phyloP scores from a whole-genome alignment of 2,888 invertebrate genomes.

The Dolomedes plantarius region DNA sequence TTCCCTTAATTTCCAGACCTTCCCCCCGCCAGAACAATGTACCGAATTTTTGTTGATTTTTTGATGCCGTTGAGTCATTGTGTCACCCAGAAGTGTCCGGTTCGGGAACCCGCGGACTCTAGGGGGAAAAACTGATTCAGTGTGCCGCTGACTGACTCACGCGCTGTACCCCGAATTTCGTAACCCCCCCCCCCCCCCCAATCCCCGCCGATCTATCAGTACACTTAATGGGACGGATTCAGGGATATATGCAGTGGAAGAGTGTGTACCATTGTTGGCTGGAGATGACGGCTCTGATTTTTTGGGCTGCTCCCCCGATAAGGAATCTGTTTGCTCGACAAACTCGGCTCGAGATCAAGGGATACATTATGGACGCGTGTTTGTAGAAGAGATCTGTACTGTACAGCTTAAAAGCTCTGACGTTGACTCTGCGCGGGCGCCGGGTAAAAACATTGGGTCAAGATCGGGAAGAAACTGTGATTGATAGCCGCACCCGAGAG shows the following conservation, averaged over 20 bases:
- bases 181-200: constrained; percentile 29
- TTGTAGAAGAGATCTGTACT: constrained; percentile 33
- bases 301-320: constrained; percentile 9
- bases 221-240: constrained; percentile 31
- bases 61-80: constrained; percentile 47
- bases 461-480: neutral
- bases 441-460: constrained; percentile 2
- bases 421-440: neutral
- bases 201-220: neutral
- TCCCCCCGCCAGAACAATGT: constrained; percentile 33
- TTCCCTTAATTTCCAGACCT: neutral
- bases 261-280: constrained; percentile 11
- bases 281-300: constrained; percentile 31
- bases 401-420: neutral
- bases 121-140: constrained; percentile 51
- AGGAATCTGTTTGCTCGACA: constrained; percentile 54
- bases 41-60: constrained; percentile 49
- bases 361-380: constrained; percentile 18
- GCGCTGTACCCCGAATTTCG: constrained; percentile 34
- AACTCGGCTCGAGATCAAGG: constrained; percentile 39
- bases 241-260: neutral
- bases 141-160: constrained; percentile 43
- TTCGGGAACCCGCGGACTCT: constrained; percentile 22
- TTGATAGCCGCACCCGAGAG: neutral
- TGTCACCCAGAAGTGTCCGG: constrained; percentile 59